These are phyloP conservation scores for Dasyurus viverrinus DNA, from an alignment of 2,113 vertebrate genomes.

Conservation along the genomic window DNA sequence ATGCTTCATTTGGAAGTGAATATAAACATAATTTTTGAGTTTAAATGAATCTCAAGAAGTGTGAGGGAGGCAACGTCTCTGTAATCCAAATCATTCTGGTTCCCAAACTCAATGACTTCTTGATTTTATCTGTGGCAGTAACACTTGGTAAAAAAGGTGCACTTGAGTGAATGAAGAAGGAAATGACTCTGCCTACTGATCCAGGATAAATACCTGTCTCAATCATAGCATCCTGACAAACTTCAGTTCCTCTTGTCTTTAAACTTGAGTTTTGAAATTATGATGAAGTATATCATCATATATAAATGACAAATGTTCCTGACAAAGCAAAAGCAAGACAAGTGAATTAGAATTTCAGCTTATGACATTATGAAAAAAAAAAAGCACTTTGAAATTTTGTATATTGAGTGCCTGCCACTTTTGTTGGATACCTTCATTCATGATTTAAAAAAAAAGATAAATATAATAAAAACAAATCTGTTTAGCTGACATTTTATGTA, in stretches of 20 bases:
- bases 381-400: neutral
- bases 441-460: constrained; percentile 35
- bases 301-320: constrained; percentile 63
- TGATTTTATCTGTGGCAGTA: neutral
- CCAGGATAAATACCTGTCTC: constrained; percentile 47
- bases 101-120: constrained; percentile 6
- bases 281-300: constrained; percentile 63
- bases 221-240: constrained; percentile 39
- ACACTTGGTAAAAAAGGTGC: constrained; percentile 7
- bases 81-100: constrained; percentile 4
- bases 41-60: constrained; percentile 1
- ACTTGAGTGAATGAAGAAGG: constrained; percentile 50
- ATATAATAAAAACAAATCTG: neutral
- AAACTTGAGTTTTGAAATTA: constrained; percentile 60
- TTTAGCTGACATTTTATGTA: neutral
- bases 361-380: constrained; percentile 11
- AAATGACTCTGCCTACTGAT: constrained; percentile 46
- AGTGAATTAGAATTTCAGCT: constrained; percentile 31
- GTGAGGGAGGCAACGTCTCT: neutral
- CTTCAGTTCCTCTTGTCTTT: constrained; percentile 50
- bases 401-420: neutral
- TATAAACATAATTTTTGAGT: neutral
- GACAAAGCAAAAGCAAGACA: constrained; percentile 35
- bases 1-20: neutral
- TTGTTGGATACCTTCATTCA: neutral